A percentile compares a stretch with the other conserved stretches of the same genome.
These are phyloP conservation scores for Megalurothrips usitatus DNA, from an alignment of 2,888 invertebrate species.

Conservation along the genomic window DNA sequence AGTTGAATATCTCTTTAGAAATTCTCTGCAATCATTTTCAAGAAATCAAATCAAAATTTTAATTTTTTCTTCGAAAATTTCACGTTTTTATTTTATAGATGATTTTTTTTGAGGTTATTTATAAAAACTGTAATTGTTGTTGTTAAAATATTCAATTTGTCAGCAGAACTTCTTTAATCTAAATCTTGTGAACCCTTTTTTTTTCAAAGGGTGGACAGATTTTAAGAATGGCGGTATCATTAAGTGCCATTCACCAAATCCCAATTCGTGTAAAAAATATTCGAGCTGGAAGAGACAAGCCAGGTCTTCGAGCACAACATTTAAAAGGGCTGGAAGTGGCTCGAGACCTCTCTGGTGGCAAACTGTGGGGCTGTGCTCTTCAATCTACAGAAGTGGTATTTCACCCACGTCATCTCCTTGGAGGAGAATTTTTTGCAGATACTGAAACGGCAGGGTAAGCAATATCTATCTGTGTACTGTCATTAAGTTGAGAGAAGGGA, in stretches of 20 bases:
- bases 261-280: constrained; percentile 75
- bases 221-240: constrained; percentile 69
- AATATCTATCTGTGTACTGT: constrained; percentile 10
- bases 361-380: constrained; percentile 62
- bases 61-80: constrained; percentile 1
- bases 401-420: constrained; percentile 54
- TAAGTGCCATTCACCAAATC: constrained; percentile 69
- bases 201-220: constrained; percentile 81
- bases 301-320: constrained; percentile 79
- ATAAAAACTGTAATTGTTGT: too few species aligned
- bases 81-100: neutral
- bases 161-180: constrained; percentile 35
- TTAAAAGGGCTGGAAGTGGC: constrained; percentile 72
- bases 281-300: constrained; percentile 71
- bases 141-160: constrained; percentile 31
- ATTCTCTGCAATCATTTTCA: too few species aligned
- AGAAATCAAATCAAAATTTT: neutral
- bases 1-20: too few species aligned
- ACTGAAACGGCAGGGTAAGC: constrained; percentile 76
- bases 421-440: constrained; percentile 65
- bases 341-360: constrained; percentile 66
- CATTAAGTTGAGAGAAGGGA: constrained; percentile 6
- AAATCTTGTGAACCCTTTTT: constrained; percentile 35
- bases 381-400: constrained; percentile 76
- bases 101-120: neutral